Evolutionary conservation across 2,113 vertebrate species (phyloP).

Genomic region (Hemicordylus capensis): DNA sequence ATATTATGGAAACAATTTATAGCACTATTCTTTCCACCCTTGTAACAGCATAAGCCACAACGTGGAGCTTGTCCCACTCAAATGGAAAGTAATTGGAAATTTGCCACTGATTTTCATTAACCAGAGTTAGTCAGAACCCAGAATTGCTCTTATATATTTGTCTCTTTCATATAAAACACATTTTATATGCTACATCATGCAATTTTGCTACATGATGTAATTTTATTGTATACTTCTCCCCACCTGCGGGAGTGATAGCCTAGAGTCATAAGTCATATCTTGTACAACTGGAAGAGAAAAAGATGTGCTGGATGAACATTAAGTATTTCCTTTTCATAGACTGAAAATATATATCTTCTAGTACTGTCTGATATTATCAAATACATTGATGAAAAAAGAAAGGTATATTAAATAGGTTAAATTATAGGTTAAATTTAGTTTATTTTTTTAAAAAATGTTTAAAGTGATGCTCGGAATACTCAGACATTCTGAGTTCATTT

Average conservation of each 20-base stretch:
- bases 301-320: conserved; percentile 51
- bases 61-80: not conserved
- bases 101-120: conserved; percentile 7
- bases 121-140: not conserved
- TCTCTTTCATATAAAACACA: not conserved
- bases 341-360: conserved; percentile 30
- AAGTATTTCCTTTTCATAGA: conserved; percentile 40
- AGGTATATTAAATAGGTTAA: too few species aligned
- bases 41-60: conserved; percentile 5
- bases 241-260: conserved; percentile 9
- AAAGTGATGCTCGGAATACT: too few species aligned
- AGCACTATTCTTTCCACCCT: conserved; percentile 24
- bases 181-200: not conserved
- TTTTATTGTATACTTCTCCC: conserved; percentile 27
- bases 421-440: too few species aligned
- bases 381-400: too few species aligned
- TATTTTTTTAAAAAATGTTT: too few species aligned
- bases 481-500: too few species aligned
- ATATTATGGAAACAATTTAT: conserved; percentile 27
- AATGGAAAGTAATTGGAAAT: not conserved
- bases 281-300: conserved; percentile 24
- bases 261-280: not conserved
- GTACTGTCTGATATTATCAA: too few species aligned
- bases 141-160: conserved; percentile 24
- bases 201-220: not conserved